A percentile compares a stretch with the other conserved stretches of the same genome.
Evolutionary conservation across 2,797 vertebrate species (phyloP).

Genomic region (Myiothlypis chrysogaster): DNA sequence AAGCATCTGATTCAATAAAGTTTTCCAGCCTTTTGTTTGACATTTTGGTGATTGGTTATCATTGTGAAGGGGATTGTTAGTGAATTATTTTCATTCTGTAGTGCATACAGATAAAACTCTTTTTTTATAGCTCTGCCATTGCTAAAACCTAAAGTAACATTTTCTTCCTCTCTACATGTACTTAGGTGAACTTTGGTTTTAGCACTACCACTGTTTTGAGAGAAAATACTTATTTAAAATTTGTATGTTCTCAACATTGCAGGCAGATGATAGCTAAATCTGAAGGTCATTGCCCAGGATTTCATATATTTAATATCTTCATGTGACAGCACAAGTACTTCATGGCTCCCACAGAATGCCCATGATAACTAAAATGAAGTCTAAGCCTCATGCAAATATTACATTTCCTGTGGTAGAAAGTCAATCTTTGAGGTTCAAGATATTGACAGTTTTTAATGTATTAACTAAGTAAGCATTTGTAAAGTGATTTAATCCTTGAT

Average conservation of each 20-base stretch:
- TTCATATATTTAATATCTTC: not conserved
- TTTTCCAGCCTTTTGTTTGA: constrained; percentile 23
- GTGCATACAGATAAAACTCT: not conserved
- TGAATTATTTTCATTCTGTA: constrained; percentile 4
- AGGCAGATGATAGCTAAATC: not conserved
- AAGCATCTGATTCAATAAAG: constrained; percentile 26
- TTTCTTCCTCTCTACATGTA: not conserved
- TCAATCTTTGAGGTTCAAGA: not conserved
- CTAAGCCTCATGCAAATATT: not conserved
- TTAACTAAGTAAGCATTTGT: not conserved
- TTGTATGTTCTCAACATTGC: not conserved
- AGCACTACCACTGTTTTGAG: not conserved
- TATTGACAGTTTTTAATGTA: not conserved
- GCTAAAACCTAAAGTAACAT: not conserved
- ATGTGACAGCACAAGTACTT: not conserved
- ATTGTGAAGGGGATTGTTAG: not conserved
- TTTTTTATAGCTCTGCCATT: not conserved
- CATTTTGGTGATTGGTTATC: not conserved
- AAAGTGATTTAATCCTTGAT: not conserved
- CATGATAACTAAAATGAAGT: not conserved
- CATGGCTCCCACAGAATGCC: not conserved
- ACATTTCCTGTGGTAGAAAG: not conserved
- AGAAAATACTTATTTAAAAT: not conserved
- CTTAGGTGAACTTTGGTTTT: not conserved
- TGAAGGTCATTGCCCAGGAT: not conserved